Base-by-base conservation (phyloP, 2,797 vertebrate species). In the Squalus acanthias region DNA sequence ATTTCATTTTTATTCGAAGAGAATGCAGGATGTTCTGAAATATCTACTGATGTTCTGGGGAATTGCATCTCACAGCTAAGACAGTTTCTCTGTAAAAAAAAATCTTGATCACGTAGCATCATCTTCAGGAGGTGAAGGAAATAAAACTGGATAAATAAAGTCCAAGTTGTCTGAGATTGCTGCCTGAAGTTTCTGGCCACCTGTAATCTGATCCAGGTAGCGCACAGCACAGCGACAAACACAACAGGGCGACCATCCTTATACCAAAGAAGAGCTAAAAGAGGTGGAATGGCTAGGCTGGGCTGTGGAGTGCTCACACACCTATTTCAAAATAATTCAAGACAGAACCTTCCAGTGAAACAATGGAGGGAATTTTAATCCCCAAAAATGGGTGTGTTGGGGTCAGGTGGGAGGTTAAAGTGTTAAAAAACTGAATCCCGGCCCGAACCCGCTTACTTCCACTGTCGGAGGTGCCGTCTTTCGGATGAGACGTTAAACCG, bases 61-160 rank as follows among this genome's bases (percentile, higher is more conserved):
- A 0, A 22, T 50, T 50, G 53, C 3, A 89, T 12, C 22, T 57
- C 46, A 24, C 26, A 29, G 4, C 26, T 15, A 29, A 33, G 10
- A 60, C 46, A 60, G 87, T 89, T 60, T 26, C 87, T 89, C 87
- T 89, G 53, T 89, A 29, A 89, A 89, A 89, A 89, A 89, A 57
- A 89, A 33, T 89, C 39, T 85, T 29, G 87, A 60, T 57, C 9
- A 60, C 10, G 26, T 29, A 60, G 57, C 10, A 50, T 76, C 33
- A 76, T n/a, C 33, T 76, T n/a, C 22, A 76, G 74, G 74, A n/a
- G 8, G 39, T 39, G 39, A 76, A 76, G 74, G 74, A 76, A 76
- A n/a, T 13, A 76, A n/a, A 76, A n/a, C 33, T 76, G 33, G 33
- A 85, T 50, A 50, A 85, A 5, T 39, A 20, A 50, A 85, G 82